Conservation (phyloP, 2,113 vertebrate species). For the Burhinus oedicnemus region DNA sequence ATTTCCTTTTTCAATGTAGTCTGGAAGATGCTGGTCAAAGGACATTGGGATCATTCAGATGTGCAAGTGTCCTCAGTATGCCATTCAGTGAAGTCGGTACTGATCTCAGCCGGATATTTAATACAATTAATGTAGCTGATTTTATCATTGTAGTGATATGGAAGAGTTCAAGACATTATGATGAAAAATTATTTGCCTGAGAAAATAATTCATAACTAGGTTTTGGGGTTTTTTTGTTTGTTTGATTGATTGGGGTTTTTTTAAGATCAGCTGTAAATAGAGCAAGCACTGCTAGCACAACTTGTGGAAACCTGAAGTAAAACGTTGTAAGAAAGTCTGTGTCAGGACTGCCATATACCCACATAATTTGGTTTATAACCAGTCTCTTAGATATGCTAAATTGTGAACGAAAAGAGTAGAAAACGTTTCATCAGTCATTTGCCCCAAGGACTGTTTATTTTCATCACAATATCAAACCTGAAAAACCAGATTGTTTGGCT, state of each 20-base stretch:
- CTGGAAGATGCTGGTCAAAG: not conserved
- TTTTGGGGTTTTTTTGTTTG: not conserved
- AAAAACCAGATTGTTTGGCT: not conserved
- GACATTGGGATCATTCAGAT: not conserved
- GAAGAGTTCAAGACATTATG: not conserved
- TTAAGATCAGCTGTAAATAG: not conserved
- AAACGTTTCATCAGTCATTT: not conserved
- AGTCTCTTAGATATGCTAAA: not conserved
- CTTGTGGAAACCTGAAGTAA: not conserved
- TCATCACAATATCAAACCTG: not conserved
- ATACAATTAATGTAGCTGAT: not conserved
- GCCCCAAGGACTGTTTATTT: not conserved
- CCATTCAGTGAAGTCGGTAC: not conserved
- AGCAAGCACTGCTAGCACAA: not conserved
- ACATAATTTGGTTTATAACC: not conserved
- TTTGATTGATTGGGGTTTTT: fast-evolving
- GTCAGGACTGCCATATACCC: not conserved
- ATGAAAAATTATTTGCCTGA: not conserved
- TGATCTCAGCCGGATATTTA: not conserved
- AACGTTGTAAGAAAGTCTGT: not conserved
- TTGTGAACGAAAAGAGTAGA: not conserved
- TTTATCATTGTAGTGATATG: not conserved
- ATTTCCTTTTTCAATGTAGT: not conserved
- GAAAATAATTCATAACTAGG: not conserved
- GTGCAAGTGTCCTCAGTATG: not conserved